Conservation (phyloP, 2,888 invertebrate species). For the Parelbella ahira region DNA sequence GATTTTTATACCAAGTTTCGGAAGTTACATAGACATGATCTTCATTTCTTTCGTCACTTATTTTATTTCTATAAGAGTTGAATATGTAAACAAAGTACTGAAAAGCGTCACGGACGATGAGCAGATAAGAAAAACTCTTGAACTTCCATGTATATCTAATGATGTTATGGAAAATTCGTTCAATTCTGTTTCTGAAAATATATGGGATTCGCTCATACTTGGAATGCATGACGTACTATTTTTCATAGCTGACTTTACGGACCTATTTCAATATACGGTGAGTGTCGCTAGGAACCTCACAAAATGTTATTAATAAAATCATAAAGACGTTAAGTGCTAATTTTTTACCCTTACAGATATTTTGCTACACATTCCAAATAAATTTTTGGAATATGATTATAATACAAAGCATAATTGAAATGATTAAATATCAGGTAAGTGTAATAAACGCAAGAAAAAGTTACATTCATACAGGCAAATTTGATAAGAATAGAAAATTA, state of each 20-base stretch:
- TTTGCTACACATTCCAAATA: conserved; percentile 44
- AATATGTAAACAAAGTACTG: conserved; percentile 41
- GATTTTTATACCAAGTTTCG: conserved; percentile 31
- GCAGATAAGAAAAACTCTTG: background rate
- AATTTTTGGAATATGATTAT: conserved; percentile 44
- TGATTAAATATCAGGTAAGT: conserved; percentile 46
- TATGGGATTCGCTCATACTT: conserved; percentile 29
- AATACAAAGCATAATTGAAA: conserved; percentile 46
- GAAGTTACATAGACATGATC: conserved; percentile 39
- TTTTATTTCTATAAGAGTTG: conserved; percentile 39
- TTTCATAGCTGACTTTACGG: conserved; percentile 41
- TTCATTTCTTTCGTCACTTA: conserved; percentile 39
- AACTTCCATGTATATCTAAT: background rate
- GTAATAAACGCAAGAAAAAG: background rate
- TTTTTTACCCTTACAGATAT: conserved; percentile 48
- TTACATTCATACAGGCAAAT: background rate
- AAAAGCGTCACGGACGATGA: conserved; percentile 24
- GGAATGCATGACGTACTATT: conserved; percentile 43
- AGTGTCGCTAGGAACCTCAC: no score
- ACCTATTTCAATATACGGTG: conserved; percentile 33
- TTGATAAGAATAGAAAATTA: no score
- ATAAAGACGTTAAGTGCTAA: no score
- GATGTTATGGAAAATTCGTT: background rate
- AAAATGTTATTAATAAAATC: no score
- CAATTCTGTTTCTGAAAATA: conserved; percentile 23